These are phyloP conservation scores for Argyra leucocephala DNA, from an alignment of 2,888 invertebrate species.

Conservation along the genomic window DNA sequence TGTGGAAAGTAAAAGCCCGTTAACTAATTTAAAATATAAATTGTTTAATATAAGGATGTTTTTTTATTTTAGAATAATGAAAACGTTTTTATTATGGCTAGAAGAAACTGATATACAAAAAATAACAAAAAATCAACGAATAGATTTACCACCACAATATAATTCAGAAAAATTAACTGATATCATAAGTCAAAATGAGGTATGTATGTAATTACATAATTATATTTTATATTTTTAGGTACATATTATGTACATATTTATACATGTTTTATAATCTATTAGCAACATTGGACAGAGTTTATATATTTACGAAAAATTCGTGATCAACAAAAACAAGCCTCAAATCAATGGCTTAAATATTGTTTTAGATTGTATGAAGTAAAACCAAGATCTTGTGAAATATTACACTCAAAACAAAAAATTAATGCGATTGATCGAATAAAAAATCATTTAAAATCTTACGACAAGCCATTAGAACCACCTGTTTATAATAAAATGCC, in stretches of 20 bases:
- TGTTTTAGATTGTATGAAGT: slow-evolving; percentile 42
- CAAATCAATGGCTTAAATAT: slow-evolving; percentile 49
- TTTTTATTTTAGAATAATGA: slow-evolving; percentile 46
- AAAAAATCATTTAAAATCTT: slow-evolving; percentile 51
- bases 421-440: slow-evolving; percentile 49
- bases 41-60: background rate
- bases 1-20: slow-evolving; percentile 35
- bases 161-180: slow-evolving; percentile 54
- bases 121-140: slow-evolving; percentile 32
- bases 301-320: slow-evolving; percentile 51
- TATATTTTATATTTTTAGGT: no score
- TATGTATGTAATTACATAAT: slow-evolving; percentile 30
- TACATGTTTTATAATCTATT: slow-evolving; percentile 17
- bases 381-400: slow-evolving; percentile 25
- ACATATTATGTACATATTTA: no score
- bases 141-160: slow-evolving; percentile 62
- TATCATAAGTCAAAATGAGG: slow-evolving; percentile 53
- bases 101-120: slow-evolving; percentile 68
- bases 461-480: slow-evolving; percentile 52
- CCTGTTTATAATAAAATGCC: slow-evolving; percentile 47
- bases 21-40: no score
- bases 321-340: slow-evolving; percentile 45
- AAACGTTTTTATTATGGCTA: slow-evolving; percentile 62
- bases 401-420: slow-evolving; percentile 30
- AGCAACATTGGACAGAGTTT: slow-evolving; percentile 59